Evolutionary conservation across 2,888 invertebrate genomes (phyloP).

Genomic region (Lampropteryx suffumata): DNA sequence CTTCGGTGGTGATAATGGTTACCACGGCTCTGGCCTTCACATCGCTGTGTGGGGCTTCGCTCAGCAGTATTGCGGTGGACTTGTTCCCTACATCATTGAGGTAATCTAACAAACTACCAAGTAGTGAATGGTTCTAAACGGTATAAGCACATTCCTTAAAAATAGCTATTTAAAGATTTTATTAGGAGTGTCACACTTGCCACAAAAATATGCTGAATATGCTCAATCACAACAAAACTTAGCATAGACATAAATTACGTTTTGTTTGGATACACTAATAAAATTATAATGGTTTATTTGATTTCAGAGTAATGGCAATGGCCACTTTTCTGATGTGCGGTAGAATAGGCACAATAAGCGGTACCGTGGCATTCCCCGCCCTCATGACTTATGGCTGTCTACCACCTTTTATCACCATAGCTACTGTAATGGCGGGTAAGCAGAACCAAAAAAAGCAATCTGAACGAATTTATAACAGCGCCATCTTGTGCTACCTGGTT

Average conservation of each 20-base stretch:
- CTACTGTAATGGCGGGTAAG: slow-evolving; percentile 84
- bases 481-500: neutral
- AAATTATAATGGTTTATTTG: too few species aligned
- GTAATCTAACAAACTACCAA: slow-evolving; percentile 66
- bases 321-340: slow-evolving; percentile 88
- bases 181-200: too few species aligned
- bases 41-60: slow-evolving; percentile 82
- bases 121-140: too few species aligned
- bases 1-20: slow-evolving; percentile 79
- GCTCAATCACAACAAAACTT: too few species aligned
- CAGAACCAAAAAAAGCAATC: too few species aligned
- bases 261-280: too few species aligned
- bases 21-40: slow-evolving; percentile 79
- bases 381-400: slow-evolving; percentile 86
- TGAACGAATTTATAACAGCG: neutral
- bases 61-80: slow-evolving; percentile 85
- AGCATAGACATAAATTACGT: too few species aligned
- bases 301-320: slow-evolving; percentile 87
- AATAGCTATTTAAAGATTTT: too few species aligned
- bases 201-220: too few species aligned
- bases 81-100: slow-evolving; percentile 86
- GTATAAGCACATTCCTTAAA: too few species aligned
- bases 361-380: slow-evolving; percentile 87
- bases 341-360: slow-evolving; percentile 86
- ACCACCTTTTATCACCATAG: slow-evolving; percentile 88